These are phyloP conservation scores for Adelphocoris suturalis DNA, from an alignment of 2,888 invertebrate genomes.

Conservation along the genomic window DNA sequence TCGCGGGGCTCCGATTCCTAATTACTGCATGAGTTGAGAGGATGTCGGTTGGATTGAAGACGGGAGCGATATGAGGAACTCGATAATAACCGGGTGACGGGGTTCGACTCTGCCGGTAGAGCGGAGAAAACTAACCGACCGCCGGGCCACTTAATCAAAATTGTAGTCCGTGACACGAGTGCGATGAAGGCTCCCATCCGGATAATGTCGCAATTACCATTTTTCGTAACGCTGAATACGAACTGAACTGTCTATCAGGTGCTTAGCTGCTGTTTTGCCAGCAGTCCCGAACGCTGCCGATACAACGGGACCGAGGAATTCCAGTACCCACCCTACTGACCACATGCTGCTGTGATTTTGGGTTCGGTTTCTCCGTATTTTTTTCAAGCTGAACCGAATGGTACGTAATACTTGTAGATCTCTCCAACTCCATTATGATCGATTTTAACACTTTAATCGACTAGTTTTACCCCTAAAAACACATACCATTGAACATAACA, in stretches of 20 bases:
- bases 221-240: conserved; percentile 38
- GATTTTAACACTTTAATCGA: too few relatives aligned
- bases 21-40: conserved; percentile 19
- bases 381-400: too few relatives aligned
- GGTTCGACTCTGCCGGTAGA: conserved; percentile 52
- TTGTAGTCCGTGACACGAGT: conserved; percentile 49
- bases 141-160: conserved; percentile 50
- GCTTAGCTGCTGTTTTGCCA: background rate
- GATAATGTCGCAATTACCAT: conserved; percentile 62
- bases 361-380: too few relatives aligned
- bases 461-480: too few relatives aligned
- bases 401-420: too few relatives aligned
- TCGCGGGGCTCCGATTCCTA: background rate
- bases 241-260: background rate
- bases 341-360: too few relatives aligned
- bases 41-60: conserved; percentile 13
- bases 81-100: background rate
- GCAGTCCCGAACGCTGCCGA: too few relatives aligned
- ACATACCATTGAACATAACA: too few relatives aligned
- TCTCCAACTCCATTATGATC: too few relatives aligned
- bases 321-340: too few relatives aligned
- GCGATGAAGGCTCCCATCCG: conserved; percentile 54
- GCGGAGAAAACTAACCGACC: conserved; percentile 53
- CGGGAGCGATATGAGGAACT: conserved; percentile 38
- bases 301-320: too few relatives aligned